Evolutionary conservation across 2,888 invertebrate genomes (phyloP), one percentile per base, ranked within the genome.

Genomic region (Caenorhabditis sinica): DNA sequence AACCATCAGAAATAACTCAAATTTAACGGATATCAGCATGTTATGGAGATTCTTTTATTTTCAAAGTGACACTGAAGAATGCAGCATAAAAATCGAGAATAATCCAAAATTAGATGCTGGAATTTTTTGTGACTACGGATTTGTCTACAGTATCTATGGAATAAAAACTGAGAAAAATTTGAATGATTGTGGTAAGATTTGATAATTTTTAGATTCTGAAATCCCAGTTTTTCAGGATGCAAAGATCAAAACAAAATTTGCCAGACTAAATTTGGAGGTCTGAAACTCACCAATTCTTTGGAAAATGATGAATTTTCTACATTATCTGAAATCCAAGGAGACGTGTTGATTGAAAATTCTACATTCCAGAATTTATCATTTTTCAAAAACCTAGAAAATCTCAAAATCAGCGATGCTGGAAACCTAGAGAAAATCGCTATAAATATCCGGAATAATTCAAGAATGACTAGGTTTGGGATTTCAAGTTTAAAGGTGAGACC

Each of bases 291-390:
- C 40, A 33, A 60, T 33, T 1, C 0, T 60, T 11, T 33, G n/a
- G 2, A 60, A 33, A 2, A 13, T 60, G 13, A 6, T 40, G 40
- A n/a, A n/a, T n/a, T n/a, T n/a, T n/a, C n/a, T n/a, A n/a, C n/a
- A n/a, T n/a, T n/a, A n/a, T n/a, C 63, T 11, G 45, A 65, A 9
- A 65, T 45, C n/a, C 25, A 45, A 65, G 65, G 65, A 45, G 28
- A 45, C 15, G 17, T 65, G 3, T 11, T 9, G 2, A 45, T 65
- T 28, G 15, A 45, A 45, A 45, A 65, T 28, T 28, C 65, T 2
- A 45, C 28, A 17, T 65, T 65, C 9, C 45, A 28, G n/a, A 30
- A 45, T 45, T n/a, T 65, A 28, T 65, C 65, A n/a, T 45, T 65
- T 65, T 28, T 65, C 8, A 15, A 17, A 28, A 65, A 65, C 9